Conservation (phyloP, 2,113 vertebrate species). For the Halcyon senegalensis region DNA sequence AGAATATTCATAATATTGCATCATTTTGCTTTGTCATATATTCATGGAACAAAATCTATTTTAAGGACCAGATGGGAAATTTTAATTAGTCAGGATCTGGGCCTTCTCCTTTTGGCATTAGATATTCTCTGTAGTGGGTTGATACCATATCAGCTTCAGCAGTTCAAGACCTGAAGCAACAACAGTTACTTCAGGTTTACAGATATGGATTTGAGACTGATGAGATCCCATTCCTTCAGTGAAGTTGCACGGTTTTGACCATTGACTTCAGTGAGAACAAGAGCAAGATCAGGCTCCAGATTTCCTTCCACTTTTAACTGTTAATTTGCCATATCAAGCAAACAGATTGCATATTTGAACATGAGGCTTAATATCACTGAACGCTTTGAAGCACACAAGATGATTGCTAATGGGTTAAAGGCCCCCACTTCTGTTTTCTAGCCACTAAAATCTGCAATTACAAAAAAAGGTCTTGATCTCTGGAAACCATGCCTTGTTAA, state of each 20-base stretch:
- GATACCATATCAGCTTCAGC: neutral
- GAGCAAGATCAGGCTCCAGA: neutral
- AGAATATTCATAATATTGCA: neutral
- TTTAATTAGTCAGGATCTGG: neutral
- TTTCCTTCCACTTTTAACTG: constrained; percentile 11
- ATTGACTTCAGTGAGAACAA: neutral
- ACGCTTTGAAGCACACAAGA: constrained; percentile 22
- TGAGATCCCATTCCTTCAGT: neutral
- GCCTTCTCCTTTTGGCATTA: neutral
- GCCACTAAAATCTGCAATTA: constrained; percentile 62
- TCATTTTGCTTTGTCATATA: neutral
- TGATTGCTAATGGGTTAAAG: constrained; percentile 1
- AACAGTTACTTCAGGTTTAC: neutral
- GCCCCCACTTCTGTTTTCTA: neutral
- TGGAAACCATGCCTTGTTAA: constrained; percentile 72
- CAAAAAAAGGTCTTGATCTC: constrained; percentile 68
- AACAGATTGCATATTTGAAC: neutral
- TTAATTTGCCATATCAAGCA: neutral
- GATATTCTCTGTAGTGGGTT: neutral
- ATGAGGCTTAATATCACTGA: neutral
- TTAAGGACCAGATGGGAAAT: neutral
- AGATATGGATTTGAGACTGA: too few relatives aligned
- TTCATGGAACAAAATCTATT: neutral
- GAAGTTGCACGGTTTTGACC: neutral
- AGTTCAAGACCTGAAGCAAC: neutral